These are phyloP conservation scores for Pasiphila rectangulata DNA, from an alignment of 2,888 invertebrate species.

Conservation along the genomic window DNA sequence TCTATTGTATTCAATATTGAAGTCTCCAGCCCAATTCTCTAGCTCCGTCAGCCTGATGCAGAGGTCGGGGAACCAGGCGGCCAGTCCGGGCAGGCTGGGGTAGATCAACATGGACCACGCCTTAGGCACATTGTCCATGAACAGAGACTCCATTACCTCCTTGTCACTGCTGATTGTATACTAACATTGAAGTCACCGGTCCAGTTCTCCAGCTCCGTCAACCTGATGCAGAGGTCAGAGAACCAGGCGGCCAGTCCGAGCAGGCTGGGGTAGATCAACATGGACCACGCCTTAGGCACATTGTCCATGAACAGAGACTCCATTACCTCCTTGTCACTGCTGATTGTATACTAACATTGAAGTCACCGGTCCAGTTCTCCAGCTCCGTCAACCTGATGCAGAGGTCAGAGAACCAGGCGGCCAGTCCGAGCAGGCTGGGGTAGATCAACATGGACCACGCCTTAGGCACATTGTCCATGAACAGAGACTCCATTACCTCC, in stretches of 20 bases:
- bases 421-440: constrained; percentile 90
- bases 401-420: constrained; percentile 94
- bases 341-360: constrained; percentile 81
- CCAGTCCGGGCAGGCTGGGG: too few species aligned
- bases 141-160: constrained; percentile 94
- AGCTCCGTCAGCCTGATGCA: too few species aligned
- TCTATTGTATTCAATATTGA: constrained; percentile 82
- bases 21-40: constrained; percentile 94
- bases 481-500: constrained; percentile 94
- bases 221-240: too few species aligned
- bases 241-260: too few species aligned
- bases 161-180: constrained; percentile 89
- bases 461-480: constrained; percentile 93
- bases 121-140: constrained; percentile 93
- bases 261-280: constrained; percentile 94
- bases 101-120: constrained; percentile 93
- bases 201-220: constrained; percentile 93
- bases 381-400: constrained; percentile 88
- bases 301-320: constrained; percentile 92
- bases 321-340: constrained; percentile 95
- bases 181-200: constrained; percentile 89
- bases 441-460: constrained; percentile 93
- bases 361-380: constrained; percentile 94
- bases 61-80: too few species aligned
- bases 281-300: constrained; percentile 93